Conservation (phyloP, 2,113 vertebrate genomes). For the Myotis brandtii region DNA sequence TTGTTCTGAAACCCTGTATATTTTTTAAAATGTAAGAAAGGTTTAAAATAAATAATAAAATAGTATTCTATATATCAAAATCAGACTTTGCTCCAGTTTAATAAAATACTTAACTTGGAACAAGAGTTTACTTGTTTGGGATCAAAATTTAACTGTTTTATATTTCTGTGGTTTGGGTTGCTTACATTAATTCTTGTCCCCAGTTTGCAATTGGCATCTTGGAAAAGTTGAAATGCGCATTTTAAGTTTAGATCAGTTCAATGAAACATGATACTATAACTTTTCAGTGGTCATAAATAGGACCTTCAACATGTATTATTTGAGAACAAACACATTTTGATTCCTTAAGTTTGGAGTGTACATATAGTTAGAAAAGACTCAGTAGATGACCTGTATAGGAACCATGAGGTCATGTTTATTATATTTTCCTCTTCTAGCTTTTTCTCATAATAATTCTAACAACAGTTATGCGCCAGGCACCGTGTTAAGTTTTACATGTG, state of each 20-base stretch:
- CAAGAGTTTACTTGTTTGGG: slow-evolving; percentile 28
- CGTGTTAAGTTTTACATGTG: background rate
- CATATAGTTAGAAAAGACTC: background rate
- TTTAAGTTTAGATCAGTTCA: slow-evolving; percentile 36
- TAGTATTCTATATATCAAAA: slow-evolving; percentile 82
- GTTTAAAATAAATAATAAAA: slow-evolving; percentile 86
- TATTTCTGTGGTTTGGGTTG: slow-evolving; percentile 3
- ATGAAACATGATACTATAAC: slow-evolving; percentile 28
- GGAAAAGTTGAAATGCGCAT: slow-evolving; percentile 6
- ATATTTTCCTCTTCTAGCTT: background rate
- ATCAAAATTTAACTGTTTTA: slow-evolving; percentile 30
- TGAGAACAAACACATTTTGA: slow-evolving; percentile 33
- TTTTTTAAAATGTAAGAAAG: slow-evolving; percentile 87
- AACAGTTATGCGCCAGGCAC: background rate
- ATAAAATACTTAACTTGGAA: slow-evolving; percentile 53
- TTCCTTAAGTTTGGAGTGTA: slow-evolving; percentile 27
- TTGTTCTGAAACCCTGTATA: slow-evolving; percentile 85
- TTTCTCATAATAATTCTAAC: slow-evolving; percentile 2
- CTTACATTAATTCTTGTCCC: slow-evolving; percentile 21
- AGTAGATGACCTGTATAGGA: background rate
- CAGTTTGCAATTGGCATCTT: background rate
- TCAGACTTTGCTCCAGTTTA: slow-evolving; percentile 82
- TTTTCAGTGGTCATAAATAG: slow-evolving; percentile 50
- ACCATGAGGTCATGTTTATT: background rate
- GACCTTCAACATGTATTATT: background rate